Conservation (phyloP, 1,140 invertebrate genomes). For the Achatina immaculata region DNA sequence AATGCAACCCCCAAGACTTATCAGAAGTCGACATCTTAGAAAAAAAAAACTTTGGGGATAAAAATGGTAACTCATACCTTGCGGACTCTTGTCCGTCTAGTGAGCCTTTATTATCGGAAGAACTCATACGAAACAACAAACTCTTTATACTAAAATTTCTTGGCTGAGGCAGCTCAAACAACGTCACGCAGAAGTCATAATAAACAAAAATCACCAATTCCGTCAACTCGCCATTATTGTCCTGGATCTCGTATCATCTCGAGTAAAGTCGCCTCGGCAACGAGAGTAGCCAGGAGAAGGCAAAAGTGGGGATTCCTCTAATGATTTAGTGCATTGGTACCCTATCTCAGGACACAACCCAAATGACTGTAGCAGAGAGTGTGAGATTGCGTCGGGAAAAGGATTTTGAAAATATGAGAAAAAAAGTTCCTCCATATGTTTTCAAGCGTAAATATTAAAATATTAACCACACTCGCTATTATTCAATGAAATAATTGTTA, state of each 20-base stretch:
- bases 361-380: too few species aligned
- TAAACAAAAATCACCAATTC: not conserved
- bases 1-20: not conserved
- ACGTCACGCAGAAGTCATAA: not conserved
- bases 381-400: too few species aligned
- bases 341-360: too few species aligned
- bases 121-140: conserved; percentile 34
- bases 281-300: too few species aligned
- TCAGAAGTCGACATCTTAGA: not conserved
- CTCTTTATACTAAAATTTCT: not conserved
- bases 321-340: too few species aligned
- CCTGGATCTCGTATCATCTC: not conserved
- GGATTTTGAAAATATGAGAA: too few species aligned
- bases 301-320: too few species aligned
- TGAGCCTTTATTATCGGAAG: conserved; percentile 25
- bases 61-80: conserved; percentile 19
- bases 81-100: conserved; percentile 42
- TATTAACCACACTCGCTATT: too few species aligned
- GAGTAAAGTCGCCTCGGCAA: not conserved
- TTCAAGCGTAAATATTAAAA: too few species aligned
- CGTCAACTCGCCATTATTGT: not conserved
- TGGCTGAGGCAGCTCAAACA: not conserved
- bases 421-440: too few species aligned
- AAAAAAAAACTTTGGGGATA: not conserved
- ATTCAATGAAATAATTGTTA: too few species aligned